A percentile compares a stretch with the other conserved stretches of the same genome.
Evolutionary conservation across 2,113 vertebrate genomes (phyloP).

Genomic region (Morone chrysops): DNA sequence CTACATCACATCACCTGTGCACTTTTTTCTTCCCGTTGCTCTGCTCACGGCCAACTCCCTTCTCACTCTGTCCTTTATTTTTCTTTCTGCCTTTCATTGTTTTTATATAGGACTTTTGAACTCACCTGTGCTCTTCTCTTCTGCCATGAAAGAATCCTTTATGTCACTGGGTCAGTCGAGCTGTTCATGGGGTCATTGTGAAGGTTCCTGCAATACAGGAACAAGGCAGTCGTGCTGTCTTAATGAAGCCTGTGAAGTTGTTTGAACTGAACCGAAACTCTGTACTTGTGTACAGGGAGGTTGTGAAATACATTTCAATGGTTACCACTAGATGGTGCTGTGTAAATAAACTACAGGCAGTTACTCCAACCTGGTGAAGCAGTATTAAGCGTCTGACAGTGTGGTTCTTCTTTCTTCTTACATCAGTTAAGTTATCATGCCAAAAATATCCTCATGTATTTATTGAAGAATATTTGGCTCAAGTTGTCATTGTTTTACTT

Average conservation of each 20-base stretch:
- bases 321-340: conserved; percentile 80
- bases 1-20: conserved; percentile 62
- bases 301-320: conserved; percentile 57
- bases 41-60: conserved; percentile 71
- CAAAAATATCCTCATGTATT: conserved; percentile 76
- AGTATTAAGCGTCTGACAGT: conserved; percentile 67
- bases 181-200: conserved; percentile 52
- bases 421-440: conserved; percentile 62
- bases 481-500: conserved; percentile 71
- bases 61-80: conserved; percentile 65
- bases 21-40: conserved; percentile 68
- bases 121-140: conserved; percentile 70
- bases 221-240: conserved; percentile 25
- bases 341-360: conserved; percentile 67
- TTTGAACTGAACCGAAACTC: conserved; percentile 47
- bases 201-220: conserved; percentile 66
- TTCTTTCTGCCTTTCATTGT: conserved; percentile 66
- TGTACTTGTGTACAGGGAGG: conserved; percentile 21
- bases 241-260: conserved; percentile 48
- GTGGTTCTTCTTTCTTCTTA: conserved; percentile 42
- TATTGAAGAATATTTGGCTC: conserved; percentile 75
- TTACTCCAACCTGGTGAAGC: conserved; percentile 57
- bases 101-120: conserved; percentile 64
- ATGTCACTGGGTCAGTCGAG: conserved; percentile 52
- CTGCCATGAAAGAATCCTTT: conserved; percentile 72